Evolutionary conservation across 2,888 invertebrate genomes (phyloP), one percentile per base, ranked within the genome.

Genomic region (Dolichopus griseipennis): DNA sequence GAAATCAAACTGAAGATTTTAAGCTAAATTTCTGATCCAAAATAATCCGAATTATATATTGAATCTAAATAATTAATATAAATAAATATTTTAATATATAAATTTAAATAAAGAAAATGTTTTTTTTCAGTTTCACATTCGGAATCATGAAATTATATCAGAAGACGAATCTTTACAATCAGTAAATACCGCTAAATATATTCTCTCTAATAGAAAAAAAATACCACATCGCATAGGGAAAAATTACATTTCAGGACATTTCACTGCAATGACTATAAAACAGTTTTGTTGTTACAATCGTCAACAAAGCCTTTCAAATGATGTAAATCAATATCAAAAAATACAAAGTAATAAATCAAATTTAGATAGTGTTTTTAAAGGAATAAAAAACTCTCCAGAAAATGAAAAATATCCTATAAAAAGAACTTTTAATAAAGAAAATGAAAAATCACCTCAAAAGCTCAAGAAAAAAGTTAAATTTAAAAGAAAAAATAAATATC

Each of bases 121-220:
- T 27, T 27, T 27, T 12, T 37, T 37, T 37, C 37, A 37, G 37
- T 37, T 37, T 37, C 8, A 10, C 8, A 12, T 37, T 37, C 15
- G 27, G 12, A 62, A 62, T 63, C 27, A 63, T 1, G 61, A 61
- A 22, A 1, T 21, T 12, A 21, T 21, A 27, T 63, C 66, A 0
- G 68, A 68, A 33, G 34, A 65, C n/a, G 65, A 65, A 1, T 70
- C 68, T 9, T 20, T 34, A 7, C 43, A 67, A 21, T 68, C 70
- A 12, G 70, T 71, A 3, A 68, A 70, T 34, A 71, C 71, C 7
- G 71, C 69, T 1, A 68, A 69, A 66, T 71, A 71, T 68, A 71
- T 71, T 65, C 65, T 69, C n/a, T 70, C 71, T n/a, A 71, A 70
- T 67, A 43, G 66, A 21, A 71, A 71, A 27, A 52, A 52, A 52